A percentile compares a stretch with the other conserved stretches of the same genome.
phyloP scores from a whole-genome alignment of 2,888 invertebrate genomes.

The Temnothorax rugatulus region DNA sequence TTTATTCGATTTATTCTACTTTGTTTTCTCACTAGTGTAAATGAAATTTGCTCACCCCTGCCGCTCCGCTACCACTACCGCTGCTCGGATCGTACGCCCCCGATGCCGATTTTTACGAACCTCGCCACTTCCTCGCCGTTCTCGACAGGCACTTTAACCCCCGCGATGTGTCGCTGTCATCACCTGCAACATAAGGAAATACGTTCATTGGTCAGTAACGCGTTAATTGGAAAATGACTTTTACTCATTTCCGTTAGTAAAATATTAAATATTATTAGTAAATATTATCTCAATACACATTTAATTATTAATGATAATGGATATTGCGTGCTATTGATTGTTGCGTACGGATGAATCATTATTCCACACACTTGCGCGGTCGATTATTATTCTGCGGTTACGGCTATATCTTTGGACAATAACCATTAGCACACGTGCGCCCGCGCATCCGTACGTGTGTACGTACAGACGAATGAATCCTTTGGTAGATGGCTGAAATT shows the following conservation, averaged over 20 bases:
- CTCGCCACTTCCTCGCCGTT: constrained; percentile 78
- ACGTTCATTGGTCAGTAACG: not conserved
- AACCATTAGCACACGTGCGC: constrained; percentile 12
- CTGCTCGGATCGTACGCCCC: constrained; percentile 83
- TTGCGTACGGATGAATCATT: not conserved
- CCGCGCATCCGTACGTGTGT: too few relatives aligned
- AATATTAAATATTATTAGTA: not conserved
- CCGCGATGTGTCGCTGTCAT: constrained; percentile 78
- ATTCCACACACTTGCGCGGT: not conserved
- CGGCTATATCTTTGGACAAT: not conserved
- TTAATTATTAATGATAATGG: not conserved
- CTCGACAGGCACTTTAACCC: constrained; percentile 73
- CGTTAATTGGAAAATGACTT: not conserved
- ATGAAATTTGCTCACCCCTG: constrained; percentile 79
- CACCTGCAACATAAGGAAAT: constrained; percentile 79
- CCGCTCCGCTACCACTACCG: constrained; percentile 86
- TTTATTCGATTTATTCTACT: not conserved
- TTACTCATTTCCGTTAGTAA: not conserved
- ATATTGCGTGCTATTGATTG: constrained; percentile 1
- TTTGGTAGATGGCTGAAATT: constrained; percentile 74
- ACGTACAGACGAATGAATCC: constrained; percentile 47
- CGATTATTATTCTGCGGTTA: not conserved
- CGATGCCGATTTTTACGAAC: constrained; percentile 81
- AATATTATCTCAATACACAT: not conserved
- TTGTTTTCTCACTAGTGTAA: constrained; percentile 5